phyloP scores from a whole-genome alignment of 2,888 invertebrate genomes.

The Myopa testacea region DNA sequence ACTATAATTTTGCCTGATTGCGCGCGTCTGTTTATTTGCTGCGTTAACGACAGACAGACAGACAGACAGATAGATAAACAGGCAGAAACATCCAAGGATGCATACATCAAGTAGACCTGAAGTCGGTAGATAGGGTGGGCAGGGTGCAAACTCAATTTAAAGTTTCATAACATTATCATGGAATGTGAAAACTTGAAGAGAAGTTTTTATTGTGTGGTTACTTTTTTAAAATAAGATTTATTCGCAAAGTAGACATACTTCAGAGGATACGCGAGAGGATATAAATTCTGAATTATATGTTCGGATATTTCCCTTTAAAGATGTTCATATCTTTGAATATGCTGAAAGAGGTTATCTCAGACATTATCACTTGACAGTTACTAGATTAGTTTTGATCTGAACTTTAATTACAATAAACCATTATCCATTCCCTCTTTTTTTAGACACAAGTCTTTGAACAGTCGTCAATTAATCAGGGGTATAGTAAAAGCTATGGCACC shows the following conservation, averaged over 20 bases:
- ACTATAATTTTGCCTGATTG: neutral
- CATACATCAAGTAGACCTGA: neutral
- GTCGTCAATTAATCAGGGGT: conserved; percentile 56
- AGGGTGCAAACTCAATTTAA: conserved; percentile 39
- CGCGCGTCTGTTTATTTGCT: neutral
- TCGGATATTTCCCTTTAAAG: too few species aligned
- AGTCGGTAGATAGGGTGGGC: neutral
- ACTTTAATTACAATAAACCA: too few species aligned
- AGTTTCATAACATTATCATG: conserved; percentile 40
- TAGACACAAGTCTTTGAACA: conserved; percentile 53
- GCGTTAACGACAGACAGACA: neutral
- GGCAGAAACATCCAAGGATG: neutral
- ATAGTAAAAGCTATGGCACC: conserved; percentile 63
- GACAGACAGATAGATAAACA: neutral
- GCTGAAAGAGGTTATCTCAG: too few species aligned
- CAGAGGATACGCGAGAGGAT: too few species aligned
- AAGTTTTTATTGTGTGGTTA: neutral
- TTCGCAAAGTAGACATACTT: too few species aligned
- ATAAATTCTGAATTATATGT: too few species aligned
- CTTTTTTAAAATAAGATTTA: conserved; percentile 10
- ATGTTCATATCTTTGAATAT: too few species aligned
- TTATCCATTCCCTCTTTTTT: neutral
- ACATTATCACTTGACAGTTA: too few species aligned
- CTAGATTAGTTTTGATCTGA: too few species aligned
- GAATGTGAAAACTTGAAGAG: conserved; percentile 2